phyloP scores from a whole-genome alignment of 30 jellyfish, hydroid and myxozoan species.

The Hydractinia symbiolongicarpus region DNA sequence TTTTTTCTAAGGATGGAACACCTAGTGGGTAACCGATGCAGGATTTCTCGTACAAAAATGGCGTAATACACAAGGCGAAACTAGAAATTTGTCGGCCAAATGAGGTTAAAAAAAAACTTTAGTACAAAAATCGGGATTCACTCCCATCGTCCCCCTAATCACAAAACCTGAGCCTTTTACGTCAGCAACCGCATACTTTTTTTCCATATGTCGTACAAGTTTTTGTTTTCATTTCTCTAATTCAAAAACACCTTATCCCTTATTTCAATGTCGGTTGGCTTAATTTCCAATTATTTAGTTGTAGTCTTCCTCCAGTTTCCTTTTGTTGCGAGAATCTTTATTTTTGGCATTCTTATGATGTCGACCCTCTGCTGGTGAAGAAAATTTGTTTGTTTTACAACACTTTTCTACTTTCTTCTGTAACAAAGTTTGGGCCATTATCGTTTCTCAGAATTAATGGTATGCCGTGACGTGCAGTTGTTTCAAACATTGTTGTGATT shows the following conservation, averaged over 20 bases:
- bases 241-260: not conserved
- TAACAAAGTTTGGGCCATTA: not conserved
- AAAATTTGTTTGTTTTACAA: not conserved
- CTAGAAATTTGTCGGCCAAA: no score
- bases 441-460: no score
- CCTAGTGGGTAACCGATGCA: no score
- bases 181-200: not conserved
- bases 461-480: no score
- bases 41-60: no score
- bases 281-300: not conserved
- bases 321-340: constrained; percentile 13
- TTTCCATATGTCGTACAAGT: not conserved
- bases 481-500: no score
- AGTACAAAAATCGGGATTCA: no score
- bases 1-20: no score
- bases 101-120: no score
- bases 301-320: constrained; percentile 13
- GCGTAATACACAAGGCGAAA: no score
- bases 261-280: not conserved
- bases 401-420: no score
- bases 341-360: not conserved
- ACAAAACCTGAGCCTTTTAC: not conserved
- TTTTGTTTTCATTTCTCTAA: not conserved
- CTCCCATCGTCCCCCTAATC: not conserved
- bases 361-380: not conserved